phyloP scores from a whole-genome alignment of 2,888 invertebrate genomes.

The Oxystoma pomonae region DNA sequence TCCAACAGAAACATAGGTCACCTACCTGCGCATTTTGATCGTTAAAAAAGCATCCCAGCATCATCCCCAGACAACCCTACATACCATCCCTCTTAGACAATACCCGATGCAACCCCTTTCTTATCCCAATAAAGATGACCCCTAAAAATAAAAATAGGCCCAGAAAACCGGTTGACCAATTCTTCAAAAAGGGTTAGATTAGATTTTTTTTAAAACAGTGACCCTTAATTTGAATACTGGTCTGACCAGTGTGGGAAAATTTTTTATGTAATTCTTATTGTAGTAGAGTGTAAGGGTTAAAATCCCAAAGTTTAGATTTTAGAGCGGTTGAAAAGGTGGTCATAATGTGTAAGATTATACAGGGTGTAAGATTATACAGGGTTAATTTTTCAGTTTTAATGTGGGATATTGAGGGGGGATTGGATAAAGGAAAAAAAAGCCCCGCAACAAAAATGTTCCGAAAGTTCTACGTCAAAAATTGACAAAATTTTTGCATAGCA shows the following conservation, averaged over 20 bases:
- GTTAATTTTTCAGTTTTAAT: too few species aligned
- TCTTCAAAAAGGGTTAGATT: conserved; percentile 30
- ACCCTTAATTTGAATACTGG: conserved; percentile 45
- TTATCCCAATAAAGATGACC: conserved; percentile 29
- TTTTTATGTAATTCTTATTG: background rate
- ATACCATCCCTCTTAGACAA: background rate
- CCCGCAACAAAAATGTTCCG: too few species aligned
- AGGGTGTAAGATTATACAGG: too few species aligned
- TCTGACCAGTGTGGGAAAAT: conserved; percentile 40
- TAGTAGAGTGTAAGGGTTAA: background rate
- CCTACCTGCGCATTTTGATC: conserved; percentile 17
- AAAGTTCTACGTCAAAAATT: too few species aligned
- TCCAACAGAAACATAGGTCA: conserved; percentile 19
- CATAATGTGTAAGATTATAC: background rate
- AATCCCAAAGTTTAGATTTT: background rate
- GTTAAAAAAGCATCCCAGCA: background rate
- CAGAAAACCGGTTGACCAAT: conserved; percentile 40
- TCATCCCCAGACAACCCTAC: background rate
- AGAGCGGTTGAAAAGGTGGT: background rate
- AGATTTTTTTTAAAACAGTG: conserved; percentile 39
- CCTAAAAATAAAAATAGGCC: conserved; percentile 39
- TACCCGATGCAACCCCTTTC: conserved; percentile 10
- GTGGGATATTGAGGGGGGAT: too few species aligned
- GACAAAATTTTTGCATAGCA: too few species aligned
- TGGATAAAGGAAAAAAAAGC: too few species aligned